A percentile compares a stretch with the other conserved stretches of the same genome.
Conservation (phyloP, 2,113 vertebrate genomes). For the Archilochus colubris region DNA sequence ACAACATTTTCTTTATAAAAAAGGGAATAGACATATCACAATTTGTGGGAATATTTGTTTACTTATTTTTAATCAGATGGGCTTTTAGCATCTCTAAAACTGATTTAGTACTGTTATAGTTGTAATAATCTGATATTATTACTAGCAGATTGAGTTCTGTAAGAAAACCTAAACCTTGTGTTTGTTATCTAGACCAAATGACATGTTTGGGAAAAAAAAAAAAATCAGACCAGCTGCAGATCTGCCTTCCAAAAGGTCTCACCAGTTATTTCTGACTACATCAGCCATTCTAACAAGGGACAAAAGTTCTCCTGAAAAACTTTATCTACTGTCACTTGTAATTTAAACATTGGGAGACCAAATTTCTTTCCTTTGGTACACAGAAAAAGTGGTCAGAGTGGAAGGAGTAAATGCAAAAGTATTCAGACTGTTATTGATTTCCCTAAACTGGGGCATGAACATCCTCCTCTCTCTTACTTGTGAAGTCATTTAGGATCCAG, state of each 20-base stretch:
- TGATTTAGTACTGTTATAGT: slow-evolving; percentile 18
- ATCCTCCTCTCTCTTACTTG: not conserved
- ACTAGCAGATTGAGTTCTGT: slow-evolving; percentile 14
- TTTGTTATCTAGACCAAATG: slow-evolving; percentile 29
- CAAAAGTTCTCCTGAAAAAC: not conserved
- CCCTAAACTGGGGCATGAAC: not conserved
- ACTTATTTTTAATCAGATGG: not conserved
- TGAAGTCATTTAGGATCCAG: not conserved
- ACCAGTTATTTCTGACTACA: slow-evolving; percentile 22
- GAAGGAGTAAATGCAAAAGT: not conserved
- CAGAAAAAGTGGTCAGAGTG: not conserved
- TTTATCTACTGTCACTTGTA: not conserved
- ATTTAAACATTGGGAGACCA: not conserved
- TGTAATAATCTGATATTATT: slow-evolving; percentile 10
- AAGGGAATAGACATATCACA: not conserved
- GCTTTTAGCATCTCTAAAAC: not conserved
- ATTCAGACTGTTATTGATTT: not conserved
- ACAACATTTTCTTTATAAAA: not conserved
- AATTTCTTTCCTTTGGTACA: not conserved
- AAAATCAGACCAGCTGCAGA: not conserved
- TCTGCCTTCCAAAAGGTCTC: slow-evolving; percentile 21
- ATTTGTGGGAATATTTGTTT: not conserved
- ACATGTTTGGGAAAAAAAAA: not conserved
- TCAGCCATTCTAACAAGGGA: not conserved
- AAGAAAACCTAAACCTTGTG: not conserved